Percentiles rank a stretch among this genome's conserved stretches.
phyloP scores from a whole-genome alignment of 2,797 vertebrate species.

The Alcedo atthis region DNA sequence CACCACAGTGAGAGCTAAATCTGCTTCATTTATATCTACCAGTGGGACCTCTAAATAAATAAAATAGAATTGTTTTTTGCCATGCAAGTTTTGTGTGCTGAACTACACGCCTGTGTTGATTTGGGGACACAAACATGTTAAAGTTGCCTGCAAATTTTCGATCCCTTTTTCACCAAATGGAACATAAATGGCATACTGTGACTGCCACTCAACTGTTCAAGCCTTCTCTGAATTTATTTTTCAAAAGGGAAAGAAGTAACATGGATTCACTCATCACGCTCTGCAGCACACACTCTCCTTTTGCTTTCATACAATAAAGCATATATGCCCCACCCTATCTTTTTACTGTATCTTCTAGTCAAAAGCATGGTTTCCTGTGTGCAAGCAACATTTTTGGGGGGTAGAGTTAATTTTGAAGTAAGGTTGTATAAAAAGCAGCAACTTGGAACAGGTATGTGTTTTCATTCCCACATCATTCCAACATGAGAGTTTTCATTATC shows the following conservation, averaged over 20 bases:
- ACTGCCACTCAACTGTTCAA: not conserved
- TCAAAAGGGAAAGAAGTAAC: not conserved
- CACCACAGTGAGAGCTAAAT: not conserved
- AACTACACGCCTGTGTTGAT: not conserved
- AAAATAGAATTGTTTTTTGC: not conserved
- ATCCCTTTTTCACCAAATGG: not conserved
- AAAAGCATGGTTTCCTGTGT: constrained; percentile 74
- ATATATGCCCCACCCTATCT: constrained; percentile 61
- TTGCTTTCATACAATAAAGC: constrained; percentile 2
- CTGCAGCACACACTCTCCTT: not conserved
- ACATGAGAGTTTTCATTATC: not conserved
- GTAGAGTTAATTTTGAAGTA: not conserved
- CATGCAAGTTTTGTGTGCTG: not conserved
- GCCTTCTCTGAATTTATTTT: not conserved
- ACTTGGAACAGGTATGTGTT: not conserved
- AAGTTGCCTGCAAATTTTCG: not conserved
- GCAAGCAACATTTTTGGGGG: not conserved
- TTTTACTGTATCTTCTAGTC: constrained; percentile 55
- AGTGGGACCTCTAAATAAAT: not conserved
- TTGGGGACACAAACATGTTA: not conserved
- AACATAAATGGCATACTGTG: not conserved
- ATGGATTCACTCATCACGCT: not conserved
- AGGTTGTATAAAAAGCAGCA: not conserved
- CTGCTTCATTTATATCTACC: not conserved
- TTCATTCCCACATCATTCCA: not conserved